Evolutionary conservation across 2,888 invertebrate species (phyloP), one percentile per base, ranked within the genome.

Genomic region (Parochlus steinenii): DNA sequence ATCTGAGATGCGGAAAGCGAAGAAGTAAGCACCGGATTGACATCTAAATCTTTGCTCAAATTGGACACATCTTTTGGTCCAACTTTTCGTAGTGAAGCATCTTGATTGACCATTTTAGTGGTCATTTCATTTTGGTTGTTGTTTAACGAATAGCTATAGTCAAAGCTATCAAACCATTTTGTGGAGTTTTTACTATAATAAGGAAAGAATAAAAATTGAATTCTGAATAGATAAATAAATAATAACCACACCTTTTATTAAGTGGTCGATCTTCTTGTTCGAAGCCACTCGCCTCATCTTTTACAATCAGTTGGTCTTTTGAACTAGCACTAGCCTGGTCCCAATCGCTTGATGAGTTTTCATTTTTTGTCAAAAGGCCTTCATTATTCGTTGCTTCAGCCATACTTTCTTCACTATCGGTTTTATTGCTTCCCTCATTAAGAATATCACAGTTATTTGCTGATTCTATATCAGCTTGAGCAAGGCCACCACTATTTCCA

Each of bases 241-340:
- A n/a, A n/a, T n/a, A n/a, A n/a, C n/a, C n/a, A n/a, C n/a, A n/a
- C n/a, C n/a, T n/a, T n/a, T n/a, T n/a, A n/a, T n/a, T n/a, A n/a
- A n/a, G n/a, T n/a, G 36, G 29, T 23, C 36, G 28, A 14, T 36
- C 30, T 18, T 36, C 36, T 36, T 36, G n/a, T n/a, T n/a, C n/a
- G n/a, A n/a, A n/a, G n/a, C n/a, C 36, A 30, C 36, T 36, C 7
- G 36, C 36, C 24, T 30, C 14, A 15, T 36, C 29, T 24, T 36
- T 36, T 2, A 30, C 29, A 14, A 36, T 36, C 8, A 30, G 15
- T 17, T 36, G 36, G 54, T 77, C 77, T 57, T 76, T 76, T 10
- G 76, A 76, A 47, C 71, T 73, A 17, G 73, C 74, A 50, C 74
- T 75, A 26, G 69, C 65, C 48, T 70, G 67, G 47, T 75, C 74